phyloP scores from a whole-genome alignment of 2,797 vertebrate genomes.

The Sciurus carolinensis region DNA sequence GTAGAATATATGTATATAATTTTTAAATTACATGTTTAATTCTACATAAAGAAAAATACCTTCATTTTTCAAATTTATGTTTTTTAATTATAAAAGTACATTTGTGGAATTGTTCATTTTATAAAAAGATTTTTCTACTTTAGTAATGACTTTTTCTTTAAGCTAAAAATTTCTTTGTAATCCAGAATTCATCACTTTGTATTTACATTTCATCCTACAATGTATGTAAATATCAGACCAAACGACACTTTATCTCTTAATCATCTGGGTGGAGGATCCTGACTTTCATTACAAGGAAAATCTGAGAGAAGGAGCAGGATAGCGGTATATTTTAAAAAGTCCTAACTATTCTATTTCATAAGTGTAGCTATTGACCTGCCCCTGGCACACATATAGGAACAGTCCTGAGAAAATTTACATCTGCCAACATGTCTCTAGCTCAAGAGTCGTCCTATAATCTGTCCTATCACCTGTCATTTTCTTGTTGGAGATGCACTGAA shows the following conservation, averaged over 20 bases:
- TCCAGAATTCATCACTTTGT: background rate
- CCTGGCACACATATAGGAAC: background rate
- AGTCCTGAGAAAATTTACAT: background rate
- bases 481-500: background rate
- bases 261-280: background rate
- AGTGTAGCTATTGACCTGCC: background rate
- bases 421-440: background rate
- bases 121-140: background rate
- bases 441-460: background rate
- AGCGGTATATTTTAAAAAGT: background rate
- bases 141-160: conserved; percentile 13
- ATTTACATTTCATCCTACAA: background rate
- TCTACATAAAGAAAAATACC: background rate
- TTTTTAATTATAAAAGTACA: background rate
- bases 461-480: no score
- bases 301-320: background rate
- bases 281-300: background rate
- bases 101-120: background rate
- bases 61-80: background rate
- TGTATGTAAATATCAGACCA: background rate
- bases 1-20: background rate
- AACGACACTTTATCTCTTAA: background rate
- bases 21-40: conserved; percentile 55
- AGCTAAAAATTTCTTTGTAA: background rate
- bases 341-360: background rate